A percentile compares a stretch with the other conserved stretches of the same genome.
Conservation (phyloP, 2,797 vertebrate species). For the Spinus pinus region DNA sequence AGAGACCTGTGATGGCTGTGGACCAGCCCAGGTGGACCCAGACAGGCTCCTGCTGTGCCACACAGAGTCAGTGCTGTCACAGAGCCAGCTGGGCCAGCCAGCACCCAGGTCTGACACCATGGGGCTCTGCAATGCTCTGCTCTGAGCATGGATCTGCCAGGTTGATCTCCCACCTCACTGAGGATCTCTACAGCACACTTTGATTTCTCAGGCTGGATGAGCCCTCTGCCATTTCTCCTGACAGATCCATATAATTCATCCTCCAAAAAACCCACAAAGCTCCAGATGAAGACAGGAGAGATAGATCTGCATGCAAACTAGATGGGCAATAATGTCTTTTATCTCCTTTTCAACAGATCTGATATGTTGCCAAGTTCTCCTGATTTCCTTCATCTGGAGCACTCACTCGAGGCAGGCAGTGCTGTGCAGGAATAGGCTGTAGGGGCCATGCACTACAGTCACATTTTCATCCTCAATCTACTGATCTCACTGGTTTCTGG, state of each 20-base stretch:
- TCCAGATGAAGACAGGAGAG: neutral
- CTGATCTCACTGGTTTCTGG: neutral
- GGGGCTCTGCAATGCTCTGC: neutral
- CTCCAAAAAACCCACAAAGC: neutral
- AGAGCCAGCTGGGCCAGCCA: neutral
- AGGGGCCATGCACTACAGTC: neutral
- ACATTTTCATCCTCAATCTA: neutral
- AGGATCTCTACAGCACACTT: neutral
- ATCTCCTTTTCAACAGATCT: neutral
- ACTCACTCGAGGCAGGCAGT: neutral
- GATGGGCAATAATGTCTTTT: neutral
- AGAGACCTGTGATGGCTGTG: neutral
- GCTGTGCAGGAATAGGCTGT: neutral
- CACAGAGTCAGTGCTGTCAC: neutral
- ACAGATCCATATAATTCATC: neutral
- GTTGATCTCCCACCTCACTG: neutral
- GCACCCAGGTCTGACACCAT: neutral
- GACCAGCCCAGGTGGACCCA: neutral
- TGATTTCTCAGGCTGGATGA: neutral
- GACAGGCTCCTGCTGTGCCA: neutral
- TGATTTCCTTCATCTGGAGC: neutral
- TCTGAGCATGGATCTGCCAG: neutral
- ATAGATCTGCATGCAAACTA: neutral
- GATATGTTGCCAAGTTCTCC: neutral
- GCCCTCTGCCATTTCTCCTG: neutral